Conservation (phyloP, 2,797 vertebrate species). For the Sternarchorhynchus goeldii region DNA sequence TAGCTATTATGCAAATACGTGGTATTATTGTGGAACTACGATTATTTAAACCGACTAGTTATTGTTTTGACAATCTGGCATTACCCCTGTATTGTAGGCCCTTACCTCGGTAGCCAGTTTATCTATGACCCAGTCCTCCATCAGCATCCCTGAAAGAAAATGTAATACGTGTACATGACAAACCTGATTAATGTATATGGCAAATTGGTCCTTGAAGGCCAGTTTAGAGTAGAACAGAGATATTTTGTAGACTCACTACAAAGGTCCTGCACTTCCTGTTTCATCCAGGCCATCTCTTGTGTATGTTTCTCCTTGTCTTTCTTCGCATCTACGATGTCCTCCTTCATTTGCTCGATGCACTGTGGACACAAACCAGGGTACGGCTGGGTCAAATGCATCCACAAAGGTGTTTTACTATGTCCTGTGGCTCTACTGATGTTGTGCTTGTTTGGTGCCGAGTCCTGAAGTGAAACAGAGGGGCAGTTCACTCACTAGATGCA, state of each 20-base stretch:
- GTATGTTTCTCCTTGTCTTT: constrained; percentile 45
- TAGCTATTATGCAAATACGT: too few relatives aligned
- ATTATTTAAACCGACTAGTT: too few relatives aligned
- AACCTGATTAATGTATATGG: not conserved
- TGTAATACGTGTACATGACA: not conserved
- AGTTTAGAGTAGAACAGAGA: not conserved
- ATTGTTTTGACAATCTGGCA: not conserved
- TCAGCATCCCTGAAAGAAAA: constrained; percentile 42
- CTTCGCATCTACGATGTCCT: constrained; percentile 44
- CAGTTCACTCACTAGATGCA: constrained; percentile 58
- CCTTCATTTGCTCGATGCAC: constrained; percentile 59
- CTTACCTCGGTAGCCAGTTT: constrained; percentile 45
- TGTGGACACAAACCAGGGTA: not conserved
- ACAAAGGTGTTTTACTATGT: not conserved
- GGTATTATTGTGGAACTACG: too few relatives aligned
- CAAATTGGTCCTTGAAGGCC: not conserved
- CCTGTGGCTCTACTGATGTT: not conserved
- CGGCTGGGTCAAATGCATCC: not conserved
- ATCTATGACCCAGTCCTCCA: constrained; percentile 44
- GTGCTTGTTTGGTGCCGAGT: not conserved
- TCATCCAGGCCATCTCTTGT: constrained; percentile 47
- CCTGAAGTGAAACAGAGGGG: not conserved
- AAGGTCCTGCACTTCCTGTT: constrained; percentile 29
- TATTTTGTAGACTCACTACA: constrained; percentile 41
- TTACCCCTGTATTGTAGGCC: not conserved